Evolutionary conservation across 2,797 vertebrate species (phyloP), one percentile per base, ranked within the genome.

Genomic region (Sitta carolinensis): DNA sequence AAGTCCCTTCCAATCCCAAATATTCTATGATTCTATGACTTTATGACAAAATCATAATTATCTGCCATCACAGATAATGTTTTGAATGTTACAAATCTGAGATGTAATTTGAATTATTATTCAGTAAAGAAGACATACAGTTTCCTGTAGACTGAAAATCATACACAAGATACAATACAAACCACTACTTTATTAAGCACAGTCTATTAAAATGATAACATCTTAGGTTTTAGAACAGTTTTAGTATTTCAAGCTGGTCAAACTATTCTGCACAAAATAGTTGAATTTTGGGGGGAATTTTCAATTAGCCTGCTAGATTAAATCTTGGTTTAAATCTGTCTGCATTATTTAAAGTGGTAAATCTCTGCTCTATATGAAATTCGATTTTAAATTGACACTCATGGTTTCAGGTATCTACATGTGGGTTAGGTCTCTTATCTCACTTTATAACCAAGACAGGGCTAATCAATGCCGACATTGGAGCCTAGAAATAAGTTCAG

Each of bases 161-260:
- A 45, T 50, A 42, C 30, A 20, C 11, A 58, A 43, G n/a, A 55
- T 42, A 22, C 13, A 82, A 36, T 32, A 40, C 22, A 64, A 67
- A 27, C 36, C 47, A 76, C 25, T 66, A 43, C 26, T 76, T 87
- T 70, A 72, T 82, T 92, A 92, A 95, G 8, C 16, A 75, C 7
- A 82, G 34, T 20, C 63, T 64, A 90, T 92, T 92, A 92, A 89
- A 89, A 74, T 63, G 55, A 93, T 90, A 93, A 52, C 18, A 89
- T 88, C 55, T 91, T 62, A 30, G 29, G n/a, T 26, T 84, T 74
- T 70, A 84, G 48, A 88, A 84, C 40, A n/a, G 59, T 36, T 89
- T 43, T 25, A 82, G 38, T 70, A 93, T 89, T 79, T 95, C 84
- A 84, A 89, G 11, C 16, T 68, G 59, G 40, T 50, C 12, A 5